Percentiles rank a stretch among this genome's conserved stretches.
Evolutionary conservation across 1,140 invertebrate species (phyloP).

Genomic region (Hyphantria cunea): DNA sequence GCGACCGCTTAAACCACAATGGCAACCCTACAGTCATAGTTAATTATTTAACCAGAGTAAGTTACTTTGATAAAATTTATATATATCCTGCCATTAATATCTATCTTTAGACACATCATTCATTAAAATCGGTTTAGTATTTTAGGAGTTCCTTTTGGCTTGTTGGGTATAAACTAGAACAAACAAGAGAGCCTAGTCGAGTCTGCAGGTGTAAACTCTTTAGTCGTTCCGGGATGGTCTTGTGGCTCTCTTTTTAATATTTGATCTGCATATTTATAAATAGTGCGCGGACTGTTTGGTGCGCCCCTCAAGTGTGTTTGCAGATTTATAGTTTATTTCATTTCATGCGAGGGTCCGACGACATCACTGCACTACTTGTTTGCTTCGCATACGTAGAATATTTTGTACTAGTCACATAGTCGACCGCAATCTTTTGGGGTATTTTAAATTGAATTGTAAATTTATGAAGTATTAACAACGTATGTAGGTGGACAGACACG

Average conservation of each 20-base stretch:
- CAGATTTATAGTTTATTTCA: constrained; percentile 59
- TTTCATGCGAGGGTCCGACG: constrained; percentile 29
- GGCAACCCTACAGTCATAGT: no score
- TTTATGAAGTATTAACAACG: constrained; percentile 26
- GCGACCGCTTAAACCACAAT: no score
- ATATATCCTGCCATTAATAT: no score
- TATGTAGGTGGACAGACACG: no score
- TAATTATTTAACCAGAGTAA: no score
- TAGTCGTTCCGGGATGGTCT: constrained; percentile 44
- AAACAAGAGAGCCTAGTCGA: background rate
- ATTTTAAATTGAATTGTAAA: background rate
- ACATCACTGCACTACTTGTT: constrained; percentile 21
- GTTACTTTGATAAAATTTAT: no score
- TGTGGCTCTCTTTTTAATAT: constrained; percentile 64
- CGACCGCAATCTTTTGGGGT: background rate
- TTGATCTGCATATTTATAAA: constrained; percentile 73
- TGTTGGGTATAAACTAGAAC: no score
- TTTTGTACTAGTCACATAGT: no score
- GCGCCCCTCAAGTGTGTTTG: constrained; percentile 40
- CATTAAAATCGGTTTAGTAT: no score
- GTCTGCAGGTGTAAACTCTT: constrained; percentile 26
- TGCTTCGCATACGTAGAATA: constrained; percentile 3
- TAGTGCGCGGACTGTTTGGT: constrained; percentile 40
- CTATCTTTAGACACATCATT: no score
- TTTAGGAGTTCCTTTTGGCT: no score